Conservation (phyloP, 2,113 vertebrate genomes). For the Laticauda laticaudata region DNA sequence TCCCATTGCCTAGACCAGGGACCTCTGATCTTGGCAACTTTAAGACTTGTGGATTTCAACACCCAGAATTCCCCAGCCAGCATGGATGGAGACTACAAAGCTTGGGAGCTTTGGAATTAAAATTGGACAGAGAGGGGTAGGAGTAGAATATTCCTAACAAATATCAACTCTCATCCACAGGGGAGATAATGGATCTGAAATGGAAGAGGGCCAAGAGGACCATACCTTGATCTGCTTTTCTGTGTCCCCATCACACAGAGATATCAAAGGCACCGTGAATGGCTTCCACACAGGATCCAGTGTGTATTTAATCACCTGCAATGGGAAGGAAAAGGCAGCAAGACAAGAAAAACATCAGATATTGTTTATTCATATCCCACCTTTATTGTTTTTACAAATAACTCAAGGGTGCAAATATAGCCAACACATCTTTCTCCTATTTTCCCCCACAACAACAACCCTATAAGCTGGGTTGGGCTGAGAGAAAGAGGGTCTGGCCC, state of each 20-base stretch:
- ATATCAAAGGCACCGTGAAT: conserved; percentile 91
- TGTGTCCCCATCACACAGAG: conserved; percentile 91
- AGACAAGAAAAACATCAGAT: background rate
- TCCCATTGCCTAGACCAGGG: background rate
- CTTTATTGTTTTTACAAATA: background rate
- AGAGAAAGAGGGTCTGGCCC: background rate
- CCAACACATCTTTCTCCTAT: background rate
- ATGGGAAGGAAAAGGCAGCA: background rate
- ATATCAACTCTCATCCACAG: too few relatives aligned
- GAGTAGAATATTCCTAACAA: background rate
- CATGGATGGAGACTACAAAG: background rate
- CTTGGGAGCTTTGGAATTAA: background rate
- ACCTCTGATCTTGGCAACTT: background rate
- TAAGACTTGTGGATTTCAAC: background rate
- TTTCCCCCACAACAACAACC: too few relatives aligned
- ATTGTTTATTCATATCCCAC: background rate
- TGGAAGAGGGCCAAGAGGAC: fast-evolving
- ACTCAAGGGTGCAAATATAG: background rate
- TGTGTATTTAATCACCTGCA: conserved; percentile 95
- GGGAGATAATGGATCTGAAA: background rate
- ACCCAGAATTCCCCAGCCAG: background rate
- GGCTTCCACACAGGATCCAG: conserved; percentile 94
- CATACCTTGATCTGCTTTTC: conserved; percentile 89
- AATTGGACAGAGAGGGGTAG: background rate
- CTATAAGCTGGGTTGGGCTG: background rate